Evolutionary conservation across 2,888 invertebrate genomes (phyloP).

Genomic region (Diaperis boleti): DNA sequence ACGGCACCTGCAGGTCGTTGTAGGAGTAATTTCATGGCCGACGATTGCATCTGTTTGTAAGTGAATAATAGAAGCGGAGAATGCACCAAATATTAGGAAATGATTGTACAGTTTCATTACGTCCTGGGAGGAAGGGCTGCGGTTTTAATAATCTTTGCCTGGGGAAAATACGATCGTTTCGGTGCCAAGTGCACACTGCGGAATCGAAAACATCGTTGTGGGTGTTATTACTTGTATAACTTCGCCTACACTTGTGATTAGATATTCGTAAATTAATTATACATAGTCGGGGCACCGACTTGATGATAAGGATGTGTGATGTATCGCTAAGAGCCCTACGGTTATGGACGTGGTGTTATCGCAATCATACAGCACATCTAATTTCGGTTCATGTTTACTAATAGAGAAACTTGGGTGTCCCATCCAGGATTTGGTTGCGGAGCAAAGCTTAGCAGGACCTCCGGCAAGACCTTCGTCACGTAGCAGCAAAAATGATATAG

Average conservation of each 20-base stretch:
- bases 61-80: conserved; percentile 12
- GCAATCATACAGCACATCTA: conserved; percentile 28
- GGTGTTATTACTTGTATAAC: conserved; percentile 38
- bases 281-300: conserved; percentile 30
- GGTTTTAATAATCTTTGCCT: conserved; percentile 30
- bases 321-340: conserved; percentile 25
- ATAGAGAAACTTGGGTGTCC: conserved; percentile 21
- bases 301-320: conserved; percentile 42
- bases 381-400: conserved; percentile 29
- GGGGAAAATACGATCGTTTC: conserved; percentile 15
- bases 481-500: too few species aligned
- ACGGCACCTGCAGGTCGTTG: conserved; percentile 26
- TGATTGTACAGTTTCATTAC: conserved; percentile 34
- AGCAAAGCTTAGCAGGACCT: conserved; percentile 15
- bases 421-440: too few species aligned
- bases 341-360: conserved; percentile 24
- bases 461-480: too few species aligned
- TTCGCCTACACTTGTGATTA: conserved; percentile 43
- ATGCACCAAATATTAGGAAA: conserved; percentile 22
- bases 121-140: conserved; percentile 11
- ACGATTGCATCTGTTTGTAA: conserved; percentile 30
- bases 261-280: conserved; percentile 46
- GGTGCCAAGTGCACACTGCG: conserved; percentile 12
- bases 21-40: conserved; percentile 28
- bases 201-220: conserved; percentile 34